phyloP scores from a whole-genome alignment of 2,888 invertebrate species.

The Chalcosyrphus nemorum region DNA sequence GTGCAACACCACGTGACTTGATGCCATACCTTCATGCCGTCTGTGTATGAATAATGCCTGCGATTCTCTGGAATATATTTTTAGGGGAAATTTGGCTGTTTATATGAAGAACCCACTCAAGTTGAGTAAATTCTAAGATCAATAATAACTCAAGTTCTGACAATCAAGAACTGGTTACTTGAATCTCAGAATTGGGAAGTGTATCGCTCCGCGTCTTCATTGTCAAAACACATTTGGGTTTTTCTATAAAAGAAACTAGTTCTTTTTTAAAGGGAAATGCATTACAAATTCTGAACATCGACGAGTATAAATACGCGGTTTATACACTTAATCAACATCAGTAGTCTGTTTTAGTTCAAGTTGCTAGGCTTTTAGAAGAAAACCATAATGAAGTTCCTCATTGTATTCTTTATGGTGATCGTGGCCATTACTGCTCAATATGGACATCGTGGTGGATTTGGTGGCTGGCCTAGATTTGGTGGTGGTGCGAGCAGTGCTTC shows the following conservation, averaged over 20 bases:
- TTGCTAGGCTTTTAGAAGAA: not conserved
- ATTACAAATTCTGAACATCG: not conserved
- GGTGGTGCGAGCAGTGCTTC: not conserved
- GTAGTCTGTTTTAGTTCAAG: not conserved
- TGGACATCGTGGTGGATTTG: constrained; percentile 38
- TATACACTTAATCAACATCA: not conserved
- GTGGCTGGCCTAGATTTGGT: not conserved
- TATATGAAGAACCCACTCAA: no score
- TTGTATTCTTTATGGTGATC: not conserved
- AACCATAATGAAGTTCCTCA: not conserved
- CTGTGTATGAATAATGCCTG: no score
- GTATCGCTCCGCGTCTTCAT: not conserved
- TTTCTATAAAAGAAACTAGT: not conserved
- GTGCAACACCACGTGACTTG: no score
- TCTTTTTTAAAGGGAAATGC: not conserved
- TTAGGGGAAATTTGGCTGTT: no score
- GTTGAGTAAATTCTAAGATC: no score
- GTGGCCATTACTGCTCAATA: not conserved
- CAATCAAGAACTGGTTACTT: not conserved
- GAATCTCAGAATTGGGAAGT: not conserved
- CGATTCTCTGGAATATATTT: no score
- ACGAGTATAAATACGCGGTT: not conserved
- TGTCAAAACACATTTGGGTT: not conserved
- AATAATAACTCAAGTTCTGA: not conserved
- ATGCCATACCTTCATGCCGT: no score